Evolutionary conservation across 1,140 invertebrate species (phyloP).

Genomic region (Sitodiplosis mosellana): DNA sequence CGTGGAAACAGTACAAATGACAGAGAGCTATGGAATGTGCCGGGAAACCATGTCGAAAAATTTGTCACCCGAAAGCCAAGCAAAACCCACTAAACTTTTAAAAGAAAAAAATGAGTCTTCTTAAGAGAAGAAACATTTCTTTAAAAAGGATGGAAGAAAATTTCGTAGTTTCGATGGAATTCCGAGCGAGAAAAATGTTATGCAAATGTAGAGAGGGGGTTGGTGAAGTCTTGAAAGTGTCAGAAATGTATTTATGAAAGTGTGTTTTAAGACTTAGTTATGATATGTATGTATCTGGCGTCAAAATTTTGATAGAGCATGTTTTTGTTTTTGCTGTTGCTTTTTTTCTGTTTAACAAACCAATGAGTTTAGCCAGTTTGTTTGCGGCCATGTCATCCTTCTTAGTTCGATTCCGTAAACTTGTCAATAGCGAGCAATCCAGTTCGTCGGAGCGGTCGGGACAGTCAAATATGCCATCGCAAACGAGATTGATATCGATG

Average conservation of each 20-base stretch:
- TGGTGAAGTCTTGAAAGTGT: background rate
- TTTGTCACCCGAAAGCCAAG: too few species aligned
- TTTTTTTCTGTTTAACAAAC: conserved; percentile 2
- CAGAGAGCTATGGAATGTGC: too few species aligned
- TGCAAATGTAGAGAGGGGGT: background rate
- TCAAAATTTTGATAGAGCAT: too few species aligned
- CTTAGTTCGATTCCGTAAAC: conserved; percentile 13
- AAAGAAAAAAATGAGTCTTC: too few species aligned
- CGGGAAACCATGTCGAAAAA: too few species aligned
- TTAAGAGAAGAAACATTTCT: too few species aligned
- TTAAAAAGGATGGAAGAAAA: background rate
- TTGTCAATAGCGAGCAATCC: conserved; percentile 30
- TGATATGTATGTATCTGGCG: too few species aligned
- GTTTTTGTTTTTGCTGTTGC: too few species aligned
- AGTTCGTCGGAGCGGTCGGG: conserved; percentile 50
- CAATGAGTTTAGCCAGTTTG: background rate
- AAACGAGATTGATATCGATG: conserved; percentile 39
- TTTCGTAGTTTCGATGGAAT: background rate
- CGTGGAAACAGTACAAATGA: background rate
- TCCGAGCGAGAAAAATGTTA: background rate
- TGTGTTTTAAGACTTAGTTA: too few species aligned
- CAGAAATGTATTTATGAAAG: too few species aligned
- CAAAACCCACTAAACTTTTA: too few species aligned
- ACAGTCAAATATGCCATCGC: conserved; percentile 50
- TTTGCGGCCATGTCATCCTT: conserved; percentile 4